Conservation (phyloP, 2,888 invertebrate species). For the Ectemnius continuus region DNA sequence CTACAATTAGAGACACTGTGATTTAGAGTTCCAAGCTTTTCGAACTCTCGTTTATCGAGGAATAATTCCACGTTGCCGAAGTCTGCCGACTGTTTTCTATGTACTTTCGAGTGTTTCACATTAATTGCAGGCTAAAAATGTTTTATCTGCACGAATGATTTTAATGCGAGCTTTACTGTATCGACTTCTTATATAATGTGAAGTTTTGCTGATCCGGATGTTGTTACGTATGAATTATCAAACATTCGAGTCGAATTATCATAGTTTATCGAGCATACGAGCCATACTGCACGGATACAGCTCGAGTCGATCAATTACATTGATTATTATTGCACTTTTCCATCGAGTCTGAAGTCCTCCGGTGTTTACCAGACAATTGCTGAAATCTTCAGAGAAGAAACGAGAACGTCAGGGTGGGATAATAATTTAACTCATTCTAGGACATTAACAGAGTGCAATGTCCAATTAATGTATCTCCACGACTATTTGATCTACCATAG, state of each 20-base stretch:
- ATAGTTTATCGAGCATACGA: conserved; percentile 1
- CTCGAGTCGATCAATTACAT: neutral
- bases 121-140: no score
- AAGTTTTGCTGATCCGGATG: conserved; percentile 8
- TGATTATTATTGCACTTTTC: neutral
- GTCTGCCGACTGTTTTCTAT: neutral
- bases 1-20: no score
- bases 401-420: conserved; percentile 6
- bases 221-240: neutral
- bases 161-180: neutral
- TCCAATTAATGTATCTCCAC: conserved; percentile 49
- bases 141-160: no score
- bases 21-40: no score
- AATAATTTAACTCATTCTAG: conserved; percentile 11
- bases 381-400: neutral
- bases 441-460: conserved; percentile 61
- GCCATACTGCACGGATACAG: neutral
- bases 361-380: no score
- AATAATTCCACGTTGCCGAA: no score
- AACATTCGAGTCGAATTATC: neutral
- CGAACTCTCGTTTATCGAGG: no score
- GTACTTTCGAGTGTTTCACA: no score
- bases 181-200: conserved; percentile 18
- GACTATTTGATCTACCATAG: neutral
- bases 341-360: no score